Conservation (phyloP, 53 echinoderm and acorn worm genomes). For the Crossaster papposus region DNA sequence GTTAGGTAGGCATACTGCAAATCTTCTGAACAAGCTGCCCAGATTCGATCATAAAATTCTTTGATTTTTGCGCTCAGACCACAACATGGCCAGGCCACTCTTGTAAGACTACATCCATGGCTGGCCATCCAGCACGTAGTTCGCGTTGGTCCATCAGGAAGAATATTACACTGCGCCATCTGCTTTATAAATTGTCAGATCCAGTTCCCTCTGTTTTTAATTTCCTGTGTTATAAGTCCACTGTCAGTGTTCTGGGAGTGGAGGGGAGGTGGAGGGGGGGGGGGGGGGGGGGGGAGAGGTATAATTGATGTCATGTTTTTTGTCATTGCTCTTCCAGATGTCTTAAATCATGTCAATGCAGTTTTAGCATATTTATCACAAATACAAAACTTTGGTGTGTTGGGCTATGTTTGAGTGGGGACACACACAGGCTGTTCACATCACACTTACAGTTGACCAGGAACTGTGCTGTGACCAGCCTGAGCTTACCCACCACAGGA, state of each 20-base stretch:
- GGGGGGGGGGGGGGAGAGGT: background rate
- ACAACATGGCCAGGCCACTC: background rate
- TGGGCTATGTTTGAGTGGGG: no score
- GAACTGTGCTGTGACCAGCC: no score
- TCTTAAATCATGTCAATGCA: constrained; percentile 1
- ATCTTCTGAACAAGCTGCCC: background rate
- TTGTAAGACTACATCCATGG: background rate
- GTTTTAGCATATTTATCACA: background rate
- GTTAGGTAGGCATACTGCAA: no score
- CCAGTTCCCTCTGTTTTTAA: constrained; percentile 23
- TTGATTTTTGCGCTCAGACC: background rate
- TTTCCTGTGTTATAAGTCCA: constrained; percentile 36
- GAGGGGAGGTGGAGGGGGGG: background rate
- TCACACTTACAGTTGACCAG: no score
- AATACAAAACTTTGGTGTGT: no score
- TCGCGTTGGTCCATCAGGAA: background rate
- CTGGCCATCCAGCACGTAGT: background rate
- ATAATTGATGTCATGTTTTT: constrained; percentile 31
- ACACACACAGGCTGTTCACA: no score
- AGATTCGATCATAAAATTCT: background rate
- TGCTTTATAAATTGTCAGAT: constrained; percentile 39
- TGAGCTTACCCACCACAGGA: no score
- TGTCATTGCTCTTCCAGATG: constrained; percentile 40
- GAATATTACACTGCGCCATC: constrained; percentile 42
- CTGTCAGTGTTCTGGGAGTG: constrained; percentile 31